phyloP scores from a whole-genome alignment of 2,113 vertebrate species.

The Syngnathus typhle region DNA sequence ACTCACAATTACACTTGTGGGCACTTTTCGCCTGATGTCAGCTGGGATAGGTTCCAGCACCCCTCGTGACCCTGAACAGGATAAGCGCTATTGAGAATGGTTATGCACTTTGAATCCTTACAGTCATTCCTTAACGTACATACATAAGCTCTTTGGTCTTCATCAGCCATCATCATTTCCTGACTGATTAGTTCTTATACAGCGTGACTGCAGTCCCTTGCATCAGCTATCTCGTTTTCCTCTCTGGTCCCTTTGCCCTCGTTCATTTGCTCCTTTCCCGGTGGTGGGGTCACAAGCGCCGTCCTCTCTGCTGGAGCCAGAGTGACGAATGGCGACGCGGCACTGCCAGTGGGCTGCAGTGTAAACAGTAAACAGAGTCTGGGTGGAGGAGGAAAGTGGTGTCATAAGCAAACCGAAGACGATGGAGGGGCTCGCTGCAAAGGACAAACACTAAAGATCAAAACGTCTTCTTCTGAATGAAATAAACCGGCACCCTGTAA shows the following conservation, averaged over 20 bases:
- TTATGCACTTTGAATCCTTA: too few relatives aligned
- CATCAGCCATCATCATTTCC: slow-evolving; percentile 42
- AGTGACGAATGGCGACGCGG: slow-evolving; percentile 52
- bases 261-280: slow-evolving; percentile 35
- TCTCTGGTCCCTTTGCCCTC: slow-evolving; percentile 2
- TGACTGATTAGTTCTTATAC: background rate
- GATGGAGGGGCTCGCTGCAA: slow-evolving; percentile 9
- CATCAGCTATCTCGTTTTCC: background rate
- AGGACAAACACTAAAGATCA: slow-evolving; percentile 34
- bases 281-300: slow-evolving; percentile 45
- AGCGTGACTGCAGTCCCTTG: background rate
- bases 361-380: slow-evolving; percentile 45
- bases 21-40: too few relatives aligned
- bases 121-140: too few relatives aligned
- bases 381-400: slow-evolving; percentile 30
- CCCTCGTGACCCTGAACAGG: too few relatives aligned
- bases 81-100: too few relatives aligned
- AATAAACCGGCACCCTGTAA: slow-evolving; percentile 6
- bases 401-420: slow-evolving; percentile 34
- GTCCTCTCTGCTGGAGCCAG: slow-evolving; percentile 53
- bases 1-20: too few relatives aligned
- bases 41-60: too few relatives aligned
- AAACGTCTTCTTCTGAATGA: slow-evolving; percentile 25
- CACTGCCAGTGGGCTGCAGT: slow-evolving; percentile 41
- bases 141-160: slow-evolving; percentile 21